These are phyloP conservation scores for Adelges cooleyi DNA, from an alignment of 1,140 invertebrate species.

Conservation along the genomic window DNA sequence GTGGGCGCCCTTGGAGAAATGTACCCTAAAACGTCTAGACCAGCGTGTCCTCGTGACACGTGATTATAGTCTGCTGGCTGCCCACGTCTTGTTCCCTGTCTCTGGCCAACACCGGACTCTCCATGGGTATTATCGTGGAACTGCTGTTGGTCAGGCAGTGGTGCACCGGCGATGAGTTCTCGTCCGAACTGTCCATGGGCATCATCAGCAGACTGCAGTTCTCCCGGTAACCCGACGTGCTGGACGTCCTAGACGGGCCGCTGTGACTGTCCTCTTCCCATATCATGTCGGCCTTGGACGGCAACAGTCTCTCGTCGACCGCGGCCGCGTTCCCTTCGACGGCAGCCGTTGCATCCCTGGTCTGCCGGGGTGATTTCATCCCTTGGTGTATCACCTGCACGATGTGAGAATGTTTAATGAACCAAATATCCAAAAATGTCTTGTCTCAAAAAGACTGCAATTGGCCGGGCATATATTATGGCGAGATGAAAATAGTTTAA, in stretches of 20 bases:
- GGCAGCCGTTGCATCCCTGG: not conserved
- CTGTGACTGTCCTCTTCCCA: conserved; percentile 64
- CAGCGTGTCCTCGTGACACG: not conserved
- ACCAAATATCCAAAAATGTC: too few relatives aligned
- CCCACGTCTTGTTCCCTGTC: not conserved
- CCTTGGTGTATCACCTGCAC: not conserved
- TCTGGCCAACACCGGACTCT: not conserved
- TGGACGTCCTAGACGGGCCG: conserved; percentile 51
- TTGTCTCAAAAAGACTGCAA: too few relatives aligned
- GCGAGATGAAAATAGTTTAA: too few relatives aligned
- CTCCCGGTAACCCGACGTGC: conserved; percentile 46
- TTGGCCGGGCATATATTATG: too few relatives aligned
- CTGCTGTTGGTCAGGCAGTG: not conserved
- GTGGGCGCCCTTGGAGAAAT: too few relatives aligned
- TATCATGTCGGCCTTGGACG: conserved; percentile 47
- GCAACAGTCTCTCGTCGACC: conserved; percentile 35
- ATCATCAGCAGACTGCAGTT: conserved; percentile 35
- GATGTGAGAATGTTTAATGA: too few relatives aligned
- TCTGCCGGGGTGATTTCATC: not conserved
- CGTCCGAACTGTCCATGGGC: conserved; percentile 28
- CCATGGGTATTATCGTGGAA: not conserved
- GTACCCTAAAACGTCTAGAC: not conserved
- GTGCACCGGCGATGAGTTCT: not conserved
- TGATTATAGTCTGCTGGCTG: not conserved
- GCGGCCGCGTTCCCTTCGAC: not conserved